A percentile compares a stretch with the other conserved stretches of the same genome.
Evolutionary conservation across 2,113 vertebrate genomes (phyloP).

Genomic region (Spea multiplicata): DNA sequence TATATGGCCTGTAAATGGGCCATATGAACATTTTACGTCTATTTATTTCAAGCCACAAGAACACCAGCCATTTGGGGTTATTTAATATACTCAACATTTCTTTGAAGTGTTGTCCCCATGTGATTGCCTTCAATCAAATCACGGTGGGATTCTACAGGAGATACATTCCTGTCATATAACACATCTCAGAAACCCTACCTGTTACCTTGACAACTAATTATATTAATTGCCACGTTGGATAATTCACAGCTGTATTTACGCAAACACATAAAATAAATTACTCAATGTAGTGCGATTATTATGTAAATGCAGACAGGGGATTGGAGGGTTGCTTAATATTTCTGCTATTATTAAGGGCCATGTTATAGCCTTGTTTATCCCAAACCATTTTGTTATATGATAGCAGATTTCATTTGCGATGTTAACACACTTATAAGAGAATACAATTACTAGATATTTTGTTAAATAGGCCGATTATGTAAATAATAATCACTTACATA

Average conservation of each 20-base stretch:
- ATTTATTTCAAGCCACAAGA: too few species aligned
- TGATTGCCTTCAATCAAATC: background rate
- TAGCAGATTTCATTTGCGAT: too few species aligned
- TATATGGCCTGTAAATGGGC: too few species aligned
- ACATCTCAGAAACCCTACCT: background rate
- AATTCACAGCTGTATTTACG: background rate
- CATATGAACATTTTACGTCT: too few species aligned
- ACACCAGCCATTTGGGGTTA: too few species aligned
- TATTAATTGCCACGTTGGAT: background rate
- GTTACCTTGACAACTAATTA: constrained; percentile 27
- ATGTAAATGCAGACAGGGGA: background rate
- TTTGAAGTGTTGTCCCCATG: background rate
- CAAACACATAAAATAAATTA: background rate
- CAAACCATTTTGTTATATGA: too few species aligned
- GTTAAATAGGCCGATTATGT: too few species aligned
- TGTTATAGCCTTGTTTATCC: too few species aligned
- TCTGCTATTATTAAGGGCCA: background rate
- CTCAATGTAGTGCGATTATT: background rate
- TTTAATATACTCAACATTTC: background rate
- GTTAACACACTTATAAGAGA: too few species aligned
- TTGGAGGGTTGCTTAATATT: background rate
- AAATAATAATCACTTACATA: too few species aligned
- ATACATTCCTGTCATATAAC: background rate
- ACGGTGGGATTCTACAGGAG: background rate
- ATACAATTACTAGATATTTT: too few species aligned